These are phyloP conservation scores for Philonicus albiceps DNA, from an alignment of 2,888 invertebrate species.

Conservation along the genomic window DNA sequence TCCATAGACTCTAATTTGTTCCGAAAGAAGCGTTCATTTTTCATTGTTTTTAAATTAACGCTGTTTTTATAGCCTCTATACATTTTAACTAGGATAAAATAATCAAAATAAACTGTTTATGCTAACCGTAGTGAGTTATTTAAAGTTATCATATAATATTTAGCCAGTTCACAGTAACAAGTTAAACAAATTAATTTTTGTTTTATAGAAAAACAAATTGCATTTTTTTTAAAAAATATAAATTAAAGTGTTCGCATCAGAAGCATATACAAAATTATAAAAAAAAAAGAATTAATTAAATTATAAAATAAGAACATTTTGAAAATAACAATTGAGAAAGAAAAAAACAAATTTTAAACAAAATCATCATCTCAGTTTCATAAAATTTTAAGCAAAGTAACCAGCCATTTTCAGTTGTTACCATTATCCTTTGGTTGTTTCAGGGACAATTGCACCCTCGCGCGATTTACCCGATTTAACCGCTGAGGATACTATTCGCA, in stretches of 20 bases:
- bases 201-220: constrained; percentile 37
- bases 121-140: constrained; percentile 43
- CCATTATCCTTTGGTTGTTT: constrained; percentile 67
- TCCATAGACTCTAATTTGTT: constrained; percentile 8
- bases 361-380: constrained; percentile 35
- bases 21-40: background rate
- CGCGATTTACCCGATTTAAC: constrained; percentile 82
- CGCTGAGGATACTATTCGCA: constrained; percentile 84
- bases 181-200: constrained; percentile 2
- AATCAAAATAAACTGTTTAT: constrained; percentile 37
- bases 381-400: constrained; percentile 19
- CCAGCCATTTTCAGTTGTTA: constrained; percentile 45
- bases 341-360: background rate
- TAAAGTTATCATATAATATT: constrained; percentile 6
- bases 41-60: constrained; percentile 36
- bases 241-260: constrained; percentile 11
- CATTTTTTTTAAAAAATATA: constrained; percentile 22
- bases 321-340: background rate
- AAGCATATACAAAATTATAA: background rate
- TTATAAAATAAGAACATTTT: background rate
- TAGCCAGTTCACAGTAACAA: background rate
- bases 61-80: constrained; percentile 34
- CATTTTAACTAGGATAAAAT: constrained; percentile 16
- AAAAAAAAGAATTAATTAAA: background rate
- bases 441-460: constrained; percentile 94